Conservation (phyloP, 2,113 vertebrate genomes). For the Ploceus nigricollis region DNA sequence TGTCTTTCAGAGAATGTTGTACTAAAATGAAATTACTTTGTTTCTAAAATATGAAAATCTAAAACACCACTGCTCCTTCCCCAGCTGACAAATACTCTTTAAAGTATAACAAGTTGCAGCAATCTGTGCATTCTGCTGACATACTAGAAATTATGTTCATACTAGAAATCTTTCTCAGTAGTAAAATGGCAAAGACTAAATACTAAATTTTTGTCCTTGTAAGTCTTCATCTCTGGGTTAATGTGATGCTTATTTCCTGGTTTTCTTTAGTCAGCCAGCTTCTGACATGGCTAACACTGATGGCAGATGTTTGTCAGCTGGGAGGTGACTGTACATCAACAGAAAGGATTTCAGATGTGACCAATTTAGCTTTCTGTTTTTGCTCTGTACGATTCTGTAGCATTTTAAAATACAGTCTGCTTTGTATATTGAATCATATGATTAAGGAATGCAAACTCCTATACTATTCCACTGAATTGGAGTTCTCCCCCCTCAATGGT, state of each 20-base stretch:
- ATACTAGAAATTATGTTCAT: background rate
- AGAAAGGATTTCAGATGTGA: background rate
- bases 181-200: background rate
- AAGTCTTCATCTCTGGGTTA: background rate
- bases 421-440: background rate
- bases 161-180: background rate
- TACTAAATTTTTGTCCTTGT: background rate
- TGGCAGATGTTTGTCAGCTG: background rate
- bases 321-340: background rate
- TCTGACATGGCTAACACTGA: background rate
- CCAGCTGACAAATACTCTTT: background rate
- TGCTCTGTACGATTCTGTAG: background rate
- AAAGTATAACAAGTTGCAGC: background rate
- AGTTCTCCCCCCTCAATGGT: background rate
- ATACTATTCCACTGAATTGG: background rate
- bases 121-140: background rate
- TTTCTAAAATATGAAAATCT: background rate
- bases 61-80: background rate
- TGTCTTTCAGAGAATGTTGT: background rate
- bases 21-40: background rate
- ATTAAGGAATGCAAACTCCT: background rate
- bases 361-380: background rate
- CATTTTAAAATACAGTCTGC: background rate
- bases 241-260: background rate
- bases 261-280: background rate